Evolutionary conservation across 2,113 vertebrate genomes (phyloP), one percentile per base, ranked within the genome.

Genomic region (Thomomys bottae): DNA sequence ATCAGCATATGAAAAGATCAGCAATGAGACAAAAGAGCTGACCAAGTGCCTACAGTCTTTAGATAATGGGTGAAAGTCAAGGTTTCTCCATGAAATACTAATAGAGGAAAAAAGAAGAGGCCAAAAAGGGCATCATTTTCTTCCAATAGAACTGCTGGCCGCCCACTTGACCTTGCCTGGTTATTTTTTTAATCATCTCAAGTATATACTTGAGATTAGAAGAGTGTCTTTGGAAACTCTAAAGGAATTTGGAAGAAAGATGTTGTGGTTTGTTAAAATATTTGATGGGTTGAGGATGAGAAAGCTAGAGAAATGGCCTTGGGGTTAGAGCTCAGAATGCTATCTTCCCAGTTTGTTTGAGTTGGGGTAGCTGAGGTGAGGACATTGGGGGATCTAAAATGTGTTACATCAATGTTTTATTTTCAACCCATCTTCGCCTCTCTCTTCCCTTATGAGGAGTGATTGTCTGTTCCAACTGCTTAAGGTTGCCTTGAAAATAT

Each of bases 201-300:
- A 94, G 38, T 49, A 10, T 12, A 91, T 64, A 89, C 68, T 78
- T 15, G 7, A 90, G 38, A 88, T 78, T 30, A 67, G 54, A 87
- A 57, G 42, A 68, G 14, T 45, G n/a, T 90, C 94, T 96, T 87
- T 70, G 87, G 82, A 87, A 89, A 93, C 30, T 36, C 63, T 32
- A 61, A 38, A 85, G 42, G n/a, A 75, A 75, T 87, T 45, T 72
- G 54, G 12, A 86, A 49, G 32, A 77, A 77, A 32, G 40, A 66
- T 36, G 57, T 23, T 59, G 21, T n/a, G 9, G 40, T 6, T 70
- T 67, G 59, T 91, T 42, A 38, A 32, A 86, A 71, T n/a, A 72
- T n/a, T 49, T 38, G 15, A 32, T 24, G 12, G 32, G 32, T 9
- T 15, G 30, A 72, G 15, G 30, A 8, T 40, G 3, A 17, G 20